phyloP scores from a whole-genome alignment of 2,797 vertebrate genomes.

The Enteromius mattozi region DNA sequence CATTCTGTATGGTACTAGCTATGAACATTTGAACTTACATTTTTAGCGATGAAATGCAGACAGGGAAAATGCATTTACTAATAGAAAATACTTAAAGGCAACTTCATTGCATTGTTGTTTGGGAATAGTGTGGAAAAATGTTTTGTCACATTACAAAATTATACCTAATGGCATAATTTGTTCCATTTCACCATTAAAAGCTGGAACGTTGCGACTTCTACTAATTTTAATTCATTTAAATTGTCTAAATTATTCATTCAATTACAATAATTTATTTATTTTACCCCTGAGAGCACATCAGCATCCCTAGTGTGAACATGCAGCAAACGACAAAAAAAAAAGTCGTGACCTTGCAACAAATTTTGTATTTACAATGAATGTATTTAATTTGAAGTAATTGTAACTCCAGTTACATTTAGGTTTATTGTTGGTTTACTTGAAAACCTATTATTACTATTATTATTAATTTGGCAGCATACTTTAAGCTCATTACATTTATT shows the following conservation, averaged over 20 bases:
- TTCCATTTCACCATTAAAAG: background rate
- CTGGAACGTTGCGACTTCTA: background rate
- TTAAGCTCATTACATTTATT: background rate
- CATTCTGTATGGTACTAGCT: background rate
- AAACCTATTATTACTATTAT: background rate
- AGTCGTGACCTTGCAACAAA: background rate
- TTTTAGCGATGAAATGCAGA: background rate
- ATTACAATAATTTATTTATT: background rate
- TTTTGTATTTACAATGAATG: background rate
- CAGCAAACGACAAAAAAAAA: background rate
- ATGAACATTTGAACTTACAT: background rate
- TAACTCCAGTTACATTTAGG: background rate
- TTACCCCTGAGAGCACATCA: background rate
- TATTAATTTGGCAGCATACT: background rate
- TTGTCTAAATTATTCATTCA: background rate
- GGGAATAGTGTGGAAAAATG: background rate
- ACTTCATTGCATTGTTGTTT: background rate
- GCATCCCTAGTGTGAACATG: background rate
- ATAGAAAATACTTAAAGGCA: background rate
- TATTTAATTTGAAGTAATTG: background rate
- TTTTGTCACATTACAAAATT: background rate
- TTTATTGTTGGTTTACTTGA: background rate
- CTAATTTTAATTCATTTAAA: background rate
- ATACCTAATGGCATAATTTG: background rate
- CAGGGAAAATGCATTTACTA: background rate